Evolutionary conservation across 2,113 vertebrate genomes (phyloP), one percentile per base, ranked within the genome.

Genomic region (Laterallus jamaicensis): DNA sequence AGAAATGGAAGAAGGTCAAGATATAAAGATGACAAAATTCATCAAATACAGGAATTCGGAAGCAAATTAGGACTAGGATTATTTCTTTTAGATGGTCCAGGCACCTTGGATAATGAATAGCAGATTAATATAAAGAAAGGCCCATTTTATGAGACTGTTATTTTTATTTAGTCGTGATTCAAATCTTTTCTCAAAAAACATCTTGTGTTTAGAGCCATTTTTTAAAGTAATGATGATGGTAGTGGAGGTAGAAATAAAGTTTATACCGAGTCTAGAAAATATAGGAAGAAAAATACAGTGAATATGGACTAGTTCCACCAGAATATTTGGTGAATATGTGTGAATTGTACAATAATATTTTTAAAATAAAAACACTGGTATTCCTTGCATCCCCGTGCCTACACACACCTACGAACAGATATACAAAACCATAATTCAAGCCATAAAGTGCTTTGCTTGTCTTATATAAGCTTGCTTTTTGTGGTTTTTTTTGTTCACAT

Each of bases 361-460:
- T 67, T 59, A 93, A 93, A 93, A 82, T 82, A 63, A 88, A 88
- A 90, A 18, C 77, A 24, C 29, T 94, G 91, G 82, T 22, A 82
- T 90, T 90, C 95, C 82, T 92, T 67, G 55, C 88, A 67, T 67
- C 25, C 63, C 67, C 49, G 88, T 90, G 90, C 92, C 94, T 67
- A 93, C 92, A 60, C 80, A 95, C 80, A 71, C 77, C 92, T 81
- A 93, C 73, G 1, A 50, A 40, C 25, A 66, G 71, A 70, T 80
- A 86, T 9, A 62, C 79, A 88, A 80, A 93, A 75, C 56, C 28
- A 3, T 4, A 70, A 32, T 28, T 44, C 8, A 71, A 80, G 79
- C 59, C 91, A 90, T 80, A 47, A 52, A 18, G 69, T 26, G 55
- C 31, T 88, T 75, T 88, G 35, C 66, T 91, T 47, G 17, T 42